Evolutionary conservation across 1,140 invertebrate genomes (phyloP), one percentile per base, ranked within the genome.

Genomic region (Drosophila bocki): DNA sequence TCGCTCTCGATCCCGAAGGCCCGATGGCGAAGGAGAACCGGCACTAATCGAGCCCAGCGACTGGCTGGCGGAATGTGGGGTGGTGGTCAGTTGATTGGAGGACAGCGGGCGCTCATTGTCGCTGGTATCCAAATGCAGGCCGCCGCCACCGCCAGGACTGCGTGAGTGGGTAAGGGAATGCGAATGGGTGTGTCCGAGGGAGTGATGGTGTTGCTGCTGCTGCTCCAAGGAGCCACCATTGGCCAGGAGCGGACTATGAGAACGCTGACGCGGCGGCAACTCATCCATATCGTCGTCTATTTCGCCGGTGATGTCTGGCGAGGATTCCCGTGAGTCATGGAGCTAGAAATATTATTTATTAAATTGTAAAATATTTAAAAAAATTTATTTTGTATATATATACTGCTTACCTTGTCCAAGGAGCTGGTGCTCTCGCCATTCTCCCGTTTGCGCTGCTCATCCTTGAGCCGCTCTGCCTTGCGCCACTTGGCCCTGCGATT

Each of bases 401-500:
- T 12, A 9, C 7, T 15, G 7, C 54, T 80, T 75, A 92, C 82
- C 84, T 93, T 93, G 33, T 94, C 94, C 60, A 94, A 93, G 45
- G 94, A 92, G 37, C 92, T 82, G 74, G 94, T 93, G 39, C 95
- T 93, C 19, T 95, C 95, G 53, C 95, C 95, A 51, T 96, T 96
- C 77, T 97, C 96, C 32, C 97, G 94, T 91, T 97, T 97, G 59
- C 96, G 93, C 92, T 98, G 97, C 91, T 98, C 97, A 91, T 98
- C 97, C 94, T 98, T 97, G 84, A 98, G 94, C 19, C 97, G 94
- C 91, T 98, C 97, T 42, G 96, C 97, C 93, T 99, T 98, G 67
- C 98, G 95, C 97, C 97, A 98, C 93, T 99, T 98, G 37, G 98
- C 97, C 48, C 98, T 94, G 37, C 98, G 95, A 92, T 98, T 98